Percentiles rank a stretch among this genome's conserved stretches.
Conservation (phyloP, 2,888 invertebrate species). For the Nymphalis polychloros region DNA sequence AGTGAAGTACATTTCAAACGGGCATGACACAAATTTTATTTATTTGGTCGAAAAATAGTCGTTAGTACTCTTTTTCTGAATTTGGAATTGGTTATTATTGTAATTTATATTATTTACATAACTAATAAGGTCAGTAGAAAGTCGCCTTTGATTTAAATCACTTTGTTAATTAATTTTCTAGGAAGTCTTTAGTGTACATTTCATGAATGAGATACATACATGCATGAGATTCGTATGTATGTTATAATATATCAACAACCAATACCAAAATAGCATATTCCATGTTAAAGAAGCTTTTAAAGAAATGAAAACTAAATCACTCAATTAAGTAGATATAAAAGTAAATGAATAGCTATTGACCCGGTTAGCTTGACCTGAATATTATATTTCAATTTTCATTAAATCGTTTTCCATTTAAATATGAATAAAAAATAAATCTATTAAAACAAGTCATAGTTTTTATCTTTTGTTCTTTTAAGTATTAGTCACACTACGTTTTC, state of each 20-base stretch:
- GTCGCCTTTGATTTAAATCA: no score
- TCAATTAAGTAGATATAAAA: slow-evolving; percentile 1
- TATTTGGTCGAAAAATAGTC: not conserved
- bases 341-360: not conserved
- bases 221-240: no score
- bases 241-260: no score
- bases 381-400: slow-evolving; percentile 4
- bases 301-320: not conserved
- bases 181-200: no score
- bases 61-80: no score
- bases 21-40: not conserved
- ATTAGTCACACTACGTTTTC: not conserved
- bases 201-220: no score
- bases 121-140: no score
- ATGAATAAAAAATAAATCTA: not conserved
- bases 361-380: slow-evolving; percentile 3
- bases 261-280: no score
- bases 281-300: not conserved
- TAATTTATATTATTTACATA: no score
- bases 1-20: not conserved
- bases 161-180: no score
- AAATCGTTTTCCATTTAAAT: not conserved
- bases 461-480: not conserved
- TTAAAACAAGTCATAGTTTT: not conserved
- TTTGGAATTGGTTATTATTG: no score